Evolutionary conservation across 2,113 vertebrate species (phyloP), one percentile per base, ranked within the genome.

Genomic region (Ascaphus truei): DNA sequence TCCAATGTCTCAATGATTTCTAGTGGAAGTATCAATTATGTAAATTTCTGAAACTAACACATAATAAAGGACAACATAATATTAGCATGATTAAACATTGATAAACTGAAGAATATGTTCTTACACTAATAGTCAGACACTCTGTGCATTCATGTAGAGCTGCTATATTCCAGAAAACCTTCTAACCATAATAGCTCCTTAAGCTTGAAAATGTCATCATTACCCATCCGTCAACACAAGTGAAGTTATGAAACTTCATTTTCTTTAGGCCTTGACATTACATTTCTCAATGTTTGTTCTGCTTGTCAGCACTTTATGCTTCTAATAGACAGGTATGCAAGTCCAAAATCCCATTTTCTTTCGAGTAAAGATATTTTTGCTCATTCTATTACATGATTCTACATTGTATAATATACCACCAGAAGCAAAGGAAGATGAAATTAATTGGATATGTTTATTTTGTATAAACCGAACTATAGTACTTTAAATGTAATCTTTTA

Each of bases 181-280:
- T 62, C 36, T 58, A n/a, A 68, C 77, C 57, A 34, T 77, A 80
- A 71, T 71, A 43, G 31, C 18, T 77, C n/a, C 5, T 65, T 75
- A 51, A 41, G 59, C 26, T 80, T 71, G 60, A 77, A 71, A 79
- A 74, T 79, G 59, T 61, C 72, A 75, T 76, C 78, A 65, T 73
- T 76, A 75, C 5, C 15, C 63, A 64, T 75, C 30, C 45, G 72
- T 81, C 68, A 85, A 76, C 36, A 29, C 11, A 16, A 65, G 62
- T 48, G 64, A 79, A 83, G 79, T 67, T 81, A 72, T 43, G 43
- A 80, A 82, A 76, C 62, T 74, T 75, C 53, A 75, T 84, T 78
- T 80, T 43, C 55, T 51, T 66, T 37, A 69, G 27, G 7, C 51
- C 39, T 72, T 69, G 63, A 62, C 48, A 69, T 75, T 72, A 22